Evolutionary conservation across 2,888 invertebrate genomes (phyloP), one percentile per base, ranked within the genome.

Genomic region (Ephialtes manifestator): DNA sequence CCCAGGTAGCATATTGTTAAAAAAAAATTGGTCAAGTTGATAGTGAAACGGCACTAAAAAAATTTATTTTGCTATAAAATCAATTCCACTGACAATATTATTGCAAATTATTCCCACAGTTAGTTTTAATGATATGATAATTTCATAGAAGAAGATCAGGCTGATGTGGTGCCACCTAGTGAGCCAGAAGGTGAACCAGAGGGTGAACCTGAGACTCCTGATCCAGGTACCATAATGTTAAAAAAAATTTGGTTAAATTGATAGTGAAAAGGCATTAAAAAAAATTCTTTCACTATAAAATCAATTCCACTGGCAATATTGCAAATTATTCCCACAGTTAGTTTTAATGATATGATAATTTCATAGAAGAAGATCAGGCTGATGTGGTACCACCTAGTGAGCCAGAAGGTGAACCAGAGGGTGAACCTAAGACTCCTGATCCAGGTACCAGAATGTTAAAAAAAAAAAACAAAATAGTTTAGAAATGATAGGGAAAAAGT

Each of bases 401-500:
- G 58, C 67, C 67, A 35, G 81, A 80, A 65, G 65, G 39, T 51
- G 65, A 77, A 48, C 67, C 74, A 35, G 81, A 80, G 72, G 65
- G 39, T 51, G 55, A 77, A 48, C n/a, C 68, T 55, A 8, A 18
- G 7, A 58, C 20, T 46, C 72, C 77, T 72, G 77, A 77, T 13
- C 43, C 60, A 85, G 84, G 84, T 85, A 85, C n/a, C 53, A 60
- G 20, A n/a, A 51, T 46, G 13, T 13, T 20, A 39, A 67, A 67
- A 67, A 48, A 7, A 35, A 35, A 7, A 35, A 39, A 10, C 5
- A 39, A 39, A 39, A 39, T 10, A 10, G 10, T 68, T 46, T 4
- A 15, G 7, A 48, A 8, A 13, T 43, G 68, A 18, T n/a, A 46
- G 55, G 39, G 7, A 13, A 28, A 18, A 39, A 48, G 31, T 31